These are phyloP conservation scores for Melanotus villosus DNA, from an alignment of 2,888 invertebrate genomes.

Conservation along the genomic window DNA sequence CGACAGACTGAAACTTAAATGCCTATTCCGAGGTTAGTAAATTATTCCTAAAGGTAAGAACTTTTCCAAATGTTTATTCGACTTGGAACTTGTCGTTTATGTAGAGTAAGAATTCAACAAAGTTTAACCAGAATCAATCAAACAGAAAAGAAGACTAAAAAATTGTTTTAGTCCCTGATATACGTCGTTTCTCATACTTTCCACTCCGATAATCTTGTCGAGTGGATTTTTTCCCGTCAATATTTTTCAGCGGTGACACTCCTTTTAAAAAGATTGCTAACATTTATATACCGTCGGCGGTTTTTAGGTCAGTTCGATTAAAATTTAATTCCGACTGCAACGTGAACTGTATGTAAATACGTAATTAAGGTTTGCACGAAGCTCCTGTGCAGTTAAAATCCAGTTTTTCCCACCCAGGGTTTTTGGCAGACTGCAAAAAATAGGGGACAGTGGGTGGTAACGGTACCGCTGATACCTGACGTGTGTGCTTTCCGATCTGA, in stretches of 20 bases:
- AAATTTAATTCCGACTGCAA: slow-evolving; percentile 13
- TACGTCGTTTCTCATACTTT: slow-evolving; percentile 6
- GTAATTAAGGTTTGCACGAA: too few relatives aligned
- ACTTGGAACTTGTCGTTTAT: too few relatives aligned
- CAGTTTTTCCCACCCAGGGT: too few relatives aligned
- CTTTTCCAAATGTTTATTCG: too few relatives aligned
- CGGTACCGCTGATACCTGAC: slow-evolving; percentile 26
- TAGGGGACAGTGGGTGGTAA: too few relatives aligned
- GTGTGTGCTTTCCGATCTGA: slow-evolving; percentile 14
- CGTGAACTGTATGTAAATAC: not conserved
- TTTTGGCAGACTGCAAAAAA: too few relatives aligned
- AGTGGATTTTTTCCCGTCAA: not conserved
- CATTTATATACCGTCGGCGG: not conserved
- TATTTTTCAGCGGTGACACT: not conserved
- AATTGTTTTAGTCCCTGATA: not conserved
- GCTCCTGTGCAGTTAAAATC: too few relatives aligned
- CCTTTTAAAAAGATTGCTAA: not conserved
- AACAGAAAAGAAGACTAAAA: slow-evolving; percentile 11
- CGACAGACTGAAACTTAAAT: too few relatives aligned
- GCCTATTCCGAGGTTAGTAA: too few relatives aligned
- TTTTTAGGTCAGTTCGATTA: too few relatives aligned
- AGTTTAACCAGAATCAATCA: slow-evolving; percentile 2
- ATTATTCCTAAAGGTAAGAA: too few relatives aligned
- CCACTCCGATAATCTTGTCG: not conserved
- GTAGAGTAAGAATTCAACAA: not conserved